Conservation (phyloP, 2,888 invertebrate species). For the Dasypolia templi region DNA sequence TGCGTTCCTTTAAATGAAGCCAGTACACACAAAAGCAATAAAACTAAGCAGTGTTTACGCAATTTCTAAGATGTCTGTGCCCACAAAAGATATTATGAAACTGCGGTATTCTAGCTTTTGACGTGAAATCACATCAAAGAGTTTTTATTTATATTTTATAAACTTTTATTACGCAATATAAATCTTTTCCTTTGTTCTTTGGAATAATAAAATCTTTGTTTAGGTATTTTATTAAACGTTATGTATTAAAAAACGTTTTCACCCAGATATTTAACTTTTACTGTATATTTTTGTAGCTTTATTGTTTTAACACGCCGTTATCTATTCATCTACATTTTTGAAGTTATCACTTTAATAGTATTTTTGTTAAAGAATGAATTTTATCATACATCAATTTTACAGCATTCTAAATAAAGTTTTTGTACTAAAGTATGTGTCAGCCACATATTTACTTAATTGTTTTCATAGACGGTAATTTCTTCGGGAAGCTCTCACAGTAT, state of each 20-base stretch:
- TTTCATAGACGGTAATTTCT: background rate
- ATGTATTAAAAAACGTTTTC: slow-evolving; percentile 34
- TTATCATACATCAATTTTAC: background rate
- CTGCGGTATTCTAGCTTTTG: slow-evolving; percentile 59
- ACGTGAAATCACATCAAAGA: slow-evolving; percentile 61
- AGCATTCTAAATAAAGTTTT: background rate
- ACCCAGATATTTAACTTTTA: slow-evolving; percentile 13
- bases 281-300: slow-evolving; percentile 16
- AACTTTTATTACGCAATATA: slow-evolving; percentile 62
- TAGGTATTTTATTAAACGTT: slow-evolving; percentile 44
- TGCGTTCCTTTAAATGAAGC: slow-evolving; percentile 20
- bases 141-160: slow-evolving; percentile 62
- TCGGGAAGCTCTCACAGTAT: background rate
- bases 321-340: slow-evolving; percentile 13
- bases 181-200: slow-evolving; percentile 64
- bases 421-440: background rate
- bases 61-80: slow-evolving; percentile 56
- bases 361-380: slow-evolving; percentile 5
- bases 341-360: background rate
- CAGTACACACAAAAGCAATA: slow-evolving; percentile 35
- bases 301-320: slow-evolving; percentile 13
- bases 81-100: slow-evolving; percentile 60
- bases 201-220: slow-evolving; percentile 59
- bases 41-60: slow-evolving; percentile 52
- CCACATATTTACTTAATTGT: too few species aligned